Evolutionary conservation across 2,888 invertebrate species (phyloP), one percentile per base, ranked within the genome.

Genomic region (Phortica okadai): DNA sequence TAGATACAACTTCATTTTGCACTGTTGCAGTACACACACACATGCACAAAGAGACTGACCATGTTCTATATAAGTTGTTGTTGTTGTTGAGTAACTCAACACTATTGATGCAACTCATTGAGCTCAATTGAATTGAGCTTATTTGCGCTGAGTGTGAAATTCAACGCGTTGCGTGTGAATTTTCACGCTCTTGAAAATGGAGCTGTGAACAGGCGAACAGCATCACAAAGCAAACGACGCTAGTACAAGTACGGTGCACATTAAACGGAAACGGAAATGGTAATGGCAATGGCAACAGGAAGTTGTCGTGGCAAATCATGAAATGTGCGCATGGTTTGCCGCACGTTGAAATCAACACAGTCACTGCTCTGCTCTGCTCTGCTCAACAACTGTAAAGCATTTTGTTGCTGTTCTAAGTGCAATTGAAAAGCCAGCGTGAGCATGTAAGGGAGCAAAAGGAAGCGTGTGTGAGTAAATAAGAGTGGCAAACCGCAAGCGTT

Each of bases 101-200:
- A 76, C 75, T 75, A 78, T 79, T 74, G 75, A 76, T 81, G 33
- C 50, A 50, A 14, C 50, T 50, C 50, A 33, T 50, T 50, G 10
- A 50, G 14, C 50, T 50, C 50, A 50, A 14, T 14, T 50, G 50
- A 11, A 14, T 50, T 50, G 50, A 8, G 10, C 14, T 50, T 8
- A 50, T 8, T 50, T 50, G 50, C 16, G 11, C 25, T 69, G 69
- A 69, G 69, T 69, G 69, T 21, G 45, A 69, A 69, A 69, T 25
- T 45, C 21, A 50, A 62, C 74, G 42, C 66, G 16, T 56, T 42
- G 44, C 58, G 74, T 74, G 74, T 74, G 67, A 67, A 69, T 67
- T 58, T 70, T 64, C 75, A 45, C 56, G 16, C 72, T 62, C 64
- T 76, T 82, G 85, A 78, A 85, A 86, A 74, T 76, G 72, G 83